phyloP scores from a whole-genome alignment of 2,888 invertebrate genomes.

The Reticulitermes lucifugus region DNA sequence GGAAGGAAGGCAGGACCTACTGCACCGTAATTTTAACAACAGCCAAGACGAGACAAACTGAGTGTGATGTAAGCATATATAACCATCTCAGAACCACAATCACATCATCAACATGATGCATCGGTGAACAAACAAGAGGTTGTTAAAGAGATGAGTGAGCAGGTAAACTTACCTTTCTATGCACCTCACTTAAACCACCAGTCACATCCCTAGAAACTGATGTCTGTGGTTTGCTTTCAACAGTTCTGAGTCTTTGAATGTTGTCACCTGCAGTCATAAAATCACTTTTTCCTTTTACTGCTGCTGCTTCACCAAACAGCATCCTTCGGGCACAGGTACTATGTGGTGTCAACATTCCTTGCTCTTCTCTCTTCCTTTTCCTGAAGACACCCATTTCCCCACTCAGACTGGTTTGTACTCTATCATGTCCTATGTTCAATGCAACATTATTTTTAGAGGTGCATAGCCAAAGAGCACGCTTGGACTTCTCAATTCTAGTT shows the following conservation, averaged over 20 bases:
- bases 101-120: too few relatives aligned
- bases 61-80: too few relatives aligned
- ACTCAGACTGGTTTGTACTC: conserved; percentile 13
- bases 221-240: background rate
- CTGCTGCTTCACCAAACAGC: background rate
- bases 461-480: conserved; percentile 68
- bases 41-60: too few relatives aligned
- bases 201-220: background rate
- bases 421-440: background rate
- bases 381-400: background rate
- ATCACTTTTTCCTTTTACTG: background rate
- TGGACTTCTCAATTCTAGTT: conserved; percentile 65
- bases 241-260: background rate
- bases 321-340: background rate
- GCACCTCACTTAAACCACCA: conserved; percentile 9
- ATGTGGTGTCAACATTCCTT: background rate
- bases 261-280: background rate
- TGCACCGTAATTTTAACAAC: too few relatives aligned
- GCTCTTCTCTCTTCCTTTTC: conserved; percentile 16
- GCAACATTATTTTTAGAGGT: background rate
- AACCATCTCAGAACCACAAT: too few relatives aligned
- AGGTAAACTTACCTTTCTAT: conserved; percentile 26
- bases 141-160: too few relatives aligned
- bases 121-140: too few relatives aligned
- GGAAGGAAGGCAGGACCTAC: too few relatives aligned